A percentile compares a stretch with the other conserved stretches of the same genome.
phyloP scores from a whole-genome alignment of 1,140 invertebrate species.

The Drosophila aff. region DNA sequence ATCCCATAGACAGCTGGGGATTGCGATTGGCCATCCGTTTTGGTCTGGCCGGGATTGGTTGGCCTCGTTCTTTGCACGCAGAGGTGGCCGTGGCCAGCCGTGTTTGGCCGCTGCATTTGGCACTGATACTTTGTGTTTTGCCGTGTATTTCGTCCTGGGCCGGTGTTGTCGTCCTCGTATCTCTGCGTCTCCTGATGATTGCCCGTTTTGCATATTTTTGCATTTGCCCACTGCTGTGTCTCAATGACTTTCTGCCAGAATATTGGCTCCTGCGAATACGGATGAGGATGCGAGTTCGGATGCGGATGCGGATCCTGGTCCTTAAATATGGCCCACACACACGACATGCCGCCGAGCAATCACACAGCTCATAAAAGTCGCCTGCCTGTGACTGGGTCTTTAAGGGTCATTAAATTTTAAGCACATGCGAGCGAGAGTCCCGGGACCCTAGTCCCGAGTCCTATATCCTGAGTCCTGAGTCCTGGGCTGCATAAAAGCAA shows the following conservation, averaged over 20 bases:
- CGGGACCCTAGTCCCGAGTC: slow-evolving; percentile 1
- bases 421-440: slow-evolving; percentile 59
- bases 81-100: slow-evolving; percentile 25
- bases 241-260: slow-evolving; percentile 66
- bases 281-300: slow-evolving; percentile 4
- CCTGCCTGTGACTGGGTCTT: slow-evolving; percentile 56
- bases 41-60: slow-evolving; percentile 13
- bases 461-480: slow-evolving; percentile 21
- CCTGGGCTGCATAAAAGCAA: slow-evolving; percentile 60
- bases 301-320: slow-evolving; percentile 14
- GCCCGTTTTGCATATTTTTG: slow-evolving; percentile 81
- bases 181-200: slow-evolving; percentile 57
- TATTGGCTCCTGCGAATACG: slow-evolving; percentile 15
- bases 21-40: slow-evolving; percentile 59
- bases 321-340: slow-evolving; percentile 40
- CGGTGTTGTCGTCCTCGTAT: slow-evolving; percentile 15
- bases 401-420: slow-evolving; percentile 80
- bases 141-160: slow-evolving; percentile 2
- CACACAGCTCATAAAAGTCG: slow-evolving; percentile 81
- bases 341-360: slow-evolving; percentile 60
- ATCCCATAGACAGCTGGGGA: slow-evolving; percentile 53
- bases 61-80: slow-evolving; percentile 29
- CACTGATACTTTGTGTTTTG: slow-evolving; percentile 45
- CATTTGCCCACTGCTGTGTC: slow-evolving; percentile 59
- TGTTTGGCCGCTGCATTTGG: slow-evolving; percentile 47